phyloP scores from a whole-genome alignment of 2,113 vertebrate species.

The Antidorcas marsupialis region DNA sequence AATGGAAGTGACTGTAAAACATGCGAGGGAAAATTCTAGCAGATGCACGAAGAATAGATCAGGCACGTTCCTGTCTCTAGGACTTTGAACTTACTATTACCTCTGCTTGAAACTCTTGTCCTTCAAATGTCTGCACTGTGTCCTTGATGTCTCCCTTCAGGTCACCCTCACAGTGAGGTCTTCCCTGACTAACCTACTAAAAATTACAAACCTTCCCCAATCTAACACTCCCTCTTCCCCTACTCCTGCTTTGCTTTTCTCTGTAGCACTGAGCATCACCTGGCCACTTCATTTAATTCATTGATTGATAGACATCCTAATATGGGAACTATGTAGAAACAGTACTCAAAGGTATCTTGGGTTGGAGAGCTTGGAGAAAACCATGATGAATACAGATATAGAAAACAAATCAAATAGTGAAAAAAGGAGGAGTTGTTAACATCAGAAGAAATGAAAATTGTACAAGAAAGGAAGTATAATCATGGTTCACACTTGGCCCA shows the following conservation, averaged over 20 bases:
- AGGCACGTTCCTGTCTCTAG: neutral
- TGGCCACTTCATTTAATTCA: neutral
- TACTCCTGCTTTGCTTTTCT: neutral
- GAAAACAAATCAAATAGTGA: neutral
- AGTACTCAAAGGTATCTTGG: neutral
- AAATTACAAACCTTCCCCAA: neutral
- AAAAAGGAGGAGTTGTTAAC: neutral
- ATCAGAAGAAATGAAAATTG: neutral
- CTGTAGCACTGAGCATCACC: neutral
- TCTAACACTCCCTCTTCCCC: neutral
- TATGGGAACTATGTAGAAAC: neutral
- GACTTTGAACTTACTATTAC: neutral
- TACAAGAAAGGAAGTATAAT: neutral
- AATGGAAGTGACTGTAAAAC: neutral
- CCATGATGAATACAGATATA: neutral
- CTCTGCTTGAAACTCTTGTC: neutral
- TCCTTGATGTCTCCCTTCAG: neutral
- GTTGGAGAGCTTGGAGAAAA: neutral
- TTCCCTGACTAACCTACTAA: neutral
- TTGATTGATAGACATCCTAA: neutral
- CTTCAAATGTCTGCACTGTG: neutral
- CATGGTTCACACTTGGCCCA: neutral
- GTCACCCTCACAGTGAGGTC: neutral
- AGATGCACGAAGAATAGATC: neutral
- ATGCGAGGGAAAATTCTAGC: neutral